Evolutionary conservation across 2,113 vertebrate genomes (phyloP).

Genomic region (Centropus bengalensis): DNA sequence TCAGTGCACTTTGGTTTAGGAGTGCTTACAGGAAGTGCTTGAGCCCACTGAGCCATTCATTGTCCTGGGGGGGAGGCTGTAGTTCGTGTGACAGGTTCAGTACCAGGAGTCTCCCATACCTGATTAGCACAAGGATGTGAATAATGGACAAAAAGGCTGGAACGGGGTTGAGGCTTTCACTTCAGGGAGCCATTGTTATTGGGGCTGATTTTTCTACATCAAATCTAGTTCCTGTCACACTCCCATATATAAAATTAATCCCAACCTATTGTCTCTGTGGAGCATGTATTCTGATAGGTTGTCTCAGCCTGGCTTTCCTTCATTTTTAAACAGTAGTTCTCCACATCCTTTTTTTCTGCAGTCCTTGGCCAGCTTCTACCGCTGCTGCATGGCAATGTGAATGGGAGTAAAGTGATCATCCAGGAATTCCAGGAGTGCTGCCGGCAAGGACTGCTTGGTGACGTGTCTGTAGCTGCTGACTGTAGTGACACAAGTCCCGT

Average conservation of each 20-base stretch:
- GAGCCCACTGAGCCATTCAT: neutral
- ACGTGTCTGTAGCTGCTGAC: neutral
- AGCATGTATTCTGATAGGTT: accelerated
- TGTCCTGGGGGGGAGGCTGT: neutral
- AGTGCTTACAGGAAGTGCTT: neutral
- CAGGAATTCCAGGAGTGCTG: slow-evolving; percentile 92
- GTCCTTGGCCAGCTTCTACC: slow-evolving; percentile 86
- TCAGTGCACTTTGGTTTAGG: neutral
- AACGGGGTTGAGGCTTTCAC: neutral
- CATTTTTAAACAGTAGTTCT: accelerated
- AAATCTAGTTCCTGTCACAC: neutral
- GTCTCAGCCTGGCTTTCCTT: accelerated
- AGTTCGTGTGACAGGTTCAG: neutral
- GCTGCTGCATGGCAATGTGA: slow-evolving; percentile 90
- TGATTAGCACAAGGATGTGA: neutral
- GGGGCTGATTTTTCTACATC: neutral
- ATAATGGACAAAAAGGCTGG: no score
- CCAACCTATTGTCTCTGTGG: neutral
- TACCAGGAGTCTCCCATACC: neutral
- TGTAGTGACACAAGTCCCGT: neutral
- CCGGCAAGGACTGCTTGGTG: slow-evolving; percentile 73
- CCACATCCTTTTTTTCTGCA: neutral
- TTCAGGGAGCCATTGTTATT: accelerated
- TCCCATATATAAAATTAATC: neutral
- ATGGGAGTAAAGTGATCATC: slow-evolving; percentile 93